Conservation (phyloP, 2,113 vertebrate genomes). For the Henicopernis longicauda region DNA sequence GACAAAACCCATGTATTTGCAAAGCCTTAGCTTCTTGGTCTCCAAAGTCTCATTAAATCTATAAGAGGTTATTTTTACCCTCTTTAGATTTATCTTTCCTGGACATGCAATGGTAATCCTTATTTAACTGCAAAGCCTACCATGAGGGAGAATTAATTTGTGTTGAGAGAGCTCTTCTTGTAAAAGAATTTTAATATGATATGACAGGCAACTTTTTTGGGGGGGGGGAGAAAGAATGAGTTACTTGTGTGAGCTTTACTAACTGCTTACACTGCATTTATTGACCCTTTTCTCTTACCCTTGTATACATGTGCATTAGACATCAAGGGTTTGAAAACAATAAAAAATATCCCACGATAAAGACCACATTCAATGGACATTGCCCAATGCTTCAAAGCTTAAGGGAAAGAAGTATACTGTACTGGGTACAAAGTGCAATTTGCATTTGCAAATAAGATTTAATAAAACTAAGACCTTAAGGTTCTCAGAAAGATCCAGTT, state of each 20-base stretch:
- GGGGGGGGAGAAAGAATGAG: not conserved
- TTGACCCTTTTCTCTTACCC: not conserved
- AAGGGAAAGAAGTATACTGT: not conserved
- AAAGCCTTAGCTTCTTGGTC: not conserved
- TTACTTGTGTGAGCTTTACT: not conserved
- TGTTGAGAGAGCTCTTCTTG: not conserved
- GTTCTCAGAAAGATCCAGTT: not conserved
- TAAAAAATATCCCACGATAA: not conserved
- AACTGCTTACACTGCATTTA: not conserved
- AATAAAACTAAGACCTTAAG: not conserved
- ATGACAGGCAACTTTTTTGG: not conserved
- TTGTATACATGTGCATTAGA: not conserved
- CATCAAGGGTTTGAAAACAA: not conserved
- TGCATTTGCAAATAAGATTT: not conserved
- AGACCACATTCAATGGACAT: not conserved
- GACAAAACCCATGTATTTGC: not conserved
- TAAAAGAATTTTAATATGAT: not conserved
- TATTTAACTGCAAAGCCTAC: not conserved
- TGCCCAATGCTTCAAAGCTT: not conserved
- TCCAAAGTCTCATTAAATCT: not conserved
- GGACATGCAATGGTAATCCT: not conserved
- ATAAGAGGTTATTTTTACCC: not conserved
- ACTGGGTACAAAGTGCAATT: not conserved
- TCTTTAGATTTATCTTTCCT: slow-evolving; percentile 6
- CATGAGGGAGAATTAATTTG: not conserved